These are phyloP conservation scores for Conistra vaccinii DNA, from an alignment of 2,888 invertebrate genomes.

Conservation along the genomic window DNA sequence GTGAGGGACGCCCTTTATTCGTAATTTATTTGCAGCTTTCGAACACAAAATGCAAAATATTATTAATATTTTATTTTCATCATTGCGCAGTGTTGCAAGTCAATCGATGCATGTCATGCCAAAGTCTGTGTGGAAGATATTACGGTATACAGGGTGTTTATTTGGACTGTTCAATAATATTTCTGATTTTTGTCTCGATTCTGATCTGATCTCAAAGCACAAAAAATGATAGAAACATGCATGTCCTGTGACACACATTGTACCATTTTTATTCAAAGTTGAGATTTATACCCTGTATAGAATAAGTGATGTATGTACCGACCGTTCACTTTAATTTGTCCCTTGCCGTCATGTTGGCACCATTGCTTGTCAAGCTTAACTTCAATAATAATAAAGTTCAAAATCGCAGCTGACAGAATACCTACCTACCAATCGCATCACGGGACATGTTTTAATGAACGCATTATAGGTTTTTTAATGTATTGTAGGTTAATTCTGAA, in stretches of 20 bases:
- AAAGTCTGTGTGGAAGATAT: not conserved
- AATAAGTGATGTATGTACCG: constrained; percentile 1
- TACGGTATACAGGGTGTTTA: constrained; percentile 37
- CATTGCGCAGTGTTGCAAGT: not conserved
- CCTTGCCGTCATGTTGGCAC: too few species aligned
- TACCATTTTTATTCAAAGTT: not conserved
- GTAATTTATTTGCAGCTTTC: constrained; percentile 2
- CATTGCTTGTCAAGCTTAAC: too few species aligned
- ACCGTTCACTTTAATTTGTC: too few species aligned
- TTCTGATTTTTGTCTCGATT: constrained; percentile 6
- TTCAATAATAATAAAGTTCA: too few species aligned
- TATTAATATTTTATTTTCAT: not conserved
- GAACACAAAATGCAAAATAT: not conserved
- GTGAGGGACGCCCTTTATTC: not conserved
- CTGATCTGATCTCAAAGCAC: constrained; percentile 28
- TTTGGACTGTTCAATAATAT: constrained; percentile 10
- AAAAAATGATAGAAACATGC: not conserved
- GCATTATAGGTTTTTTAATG: too few species aligned
- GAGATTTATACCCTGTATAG: constrained; percentile 29
- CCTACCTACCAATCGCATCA: too few species aligned
- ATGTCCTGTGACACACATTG: not conserved
- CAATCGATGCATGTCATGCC: not conserved
- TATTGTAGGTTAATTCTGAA: not conserved
- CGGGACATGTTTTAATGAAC: too few species aligned
- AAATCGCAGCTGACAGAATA: too few species aligned